Conservation (phyloP, 2,888 invertebrate genomes). For the Pandemis corylana region DNA sequence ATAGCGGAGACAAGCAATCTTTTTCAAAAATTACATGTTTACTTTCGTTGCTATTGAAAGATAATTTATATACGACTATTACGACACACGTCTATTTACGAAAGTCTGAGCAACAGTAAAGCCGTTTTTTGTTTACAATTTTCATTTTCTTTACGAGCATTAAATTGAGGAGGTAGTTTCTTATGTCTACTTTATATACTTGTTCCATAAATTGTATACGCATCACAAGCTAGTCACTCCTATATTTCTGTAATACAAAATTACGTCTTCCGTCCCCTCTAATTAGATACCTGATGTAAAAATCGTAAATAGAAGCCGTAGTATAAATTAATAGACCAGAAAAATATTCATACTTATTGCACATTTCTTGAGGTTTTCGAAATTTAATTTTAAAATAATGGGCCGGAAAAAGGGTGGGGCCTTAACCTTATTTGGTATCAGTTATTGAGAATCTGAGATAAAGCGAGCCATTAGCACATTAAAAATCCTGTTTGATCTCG, state of each 20-base stretch:
- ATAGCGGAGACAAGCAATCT: neutral
- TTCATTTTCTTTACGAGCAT: constrained; percentile 24
- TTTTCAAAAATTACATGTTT: constrained; percentile 3
- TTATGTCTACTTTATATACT: constrained; percentile 24
- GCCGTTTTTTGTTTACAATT: constrained; percentile 32
- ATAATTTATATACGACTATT: constrained; percentile 14
- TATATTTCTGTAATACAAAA: constrained; percentile 12
- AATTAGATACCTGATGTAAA: constrained; percentile 2
- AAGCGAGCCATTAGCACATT: neutral
- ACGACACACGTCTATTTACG: constrained; percentile 25
- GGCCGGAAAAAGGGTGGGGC: too few relatives aligned
- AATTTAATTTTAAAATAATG: neutral
- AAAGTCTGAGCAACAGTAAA: constrained; percentile 17
- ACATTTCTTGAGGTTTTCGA: neutral
- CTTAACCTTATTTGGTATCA: neutral
- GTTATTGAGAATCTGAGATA: neutral
- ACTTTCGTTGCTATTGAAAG: constrained; percentile 3
- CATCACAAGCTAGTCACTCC: neutral
- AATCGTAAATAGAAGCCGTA: neutral
- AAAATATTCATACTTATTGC: too few relatives aligned
- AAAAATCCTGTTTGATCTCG: neutral
- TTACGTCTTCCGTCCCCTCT: constrained; percentile 1
- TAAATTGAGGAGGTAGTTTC: constrained; percentile 33
- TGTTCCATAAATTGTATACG: constrained; percentile 1
- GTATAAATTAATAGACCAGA: neutral